These are phyloP conservation scores for Caenorhabditis sp. DNA, from an alignment of 2,888 invertebrate species.

Conservation along the genomic window DNA sequence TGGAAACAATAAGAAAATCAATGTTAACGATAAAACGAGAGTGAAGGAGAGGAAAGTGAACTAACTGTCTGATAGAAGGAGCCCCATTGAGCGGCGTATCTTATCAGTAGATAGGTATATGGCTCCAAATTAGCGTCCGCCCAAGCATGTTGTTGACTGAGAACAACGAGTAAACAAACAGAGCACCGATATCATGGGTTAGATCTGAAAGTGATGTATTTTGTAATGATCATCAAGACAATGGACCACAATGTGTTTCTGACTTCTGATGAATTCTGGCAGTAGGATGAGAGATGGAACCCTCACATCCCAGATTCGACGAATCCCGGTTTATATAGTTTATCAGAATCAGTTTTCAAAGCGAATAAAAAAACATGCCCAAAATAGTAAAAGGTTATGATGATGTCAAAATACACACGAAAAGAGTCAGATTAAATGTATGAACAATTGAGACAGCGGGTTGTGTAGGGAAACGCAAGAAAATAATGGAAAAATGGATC, in stretches of 20 bases:
- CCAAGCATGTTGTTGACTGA: conserved; percentile 48
- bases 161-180: conserved; percentile 46
- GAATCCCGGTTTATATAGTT: no score
- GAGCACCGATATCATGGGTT: conserved; percentile 39
- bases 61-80: conserved; percentile 16
- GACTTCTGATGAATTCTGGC: not conserved
- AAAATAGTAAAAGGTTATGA: no score
- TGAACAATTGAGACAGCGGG: no score
- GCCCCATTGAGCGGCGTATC: conserved; percentile 39
- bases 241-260: not conserved
- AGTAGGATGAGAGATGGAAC: no score
- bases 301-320: no score
- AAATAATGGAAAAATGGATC: no score
- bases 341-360: no score
- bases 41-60: conserved; percentile 8
- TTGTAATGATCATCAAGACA: conserved; percentile 3
- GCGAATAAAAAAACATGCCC: no score
- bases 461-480: no score
- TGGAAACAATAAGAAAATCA: conserved; percentile 17
- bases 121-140: conserved; percentile 63
- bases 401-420: no score
- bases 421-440: no score
- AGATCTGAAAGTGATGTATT: conserved; percentile 37
- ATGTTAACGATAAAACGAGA: conserved; percentile 12
- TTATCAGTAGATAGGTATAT: conserved; percentile 63